A percentile compares a stretch with the other conserved stretches of the same genome.
These are phyloP conservation scores for Coelopa frigida DNA, from an alignment of 1,140 invertebrate species.

Conservation along the genomic window DNA sequence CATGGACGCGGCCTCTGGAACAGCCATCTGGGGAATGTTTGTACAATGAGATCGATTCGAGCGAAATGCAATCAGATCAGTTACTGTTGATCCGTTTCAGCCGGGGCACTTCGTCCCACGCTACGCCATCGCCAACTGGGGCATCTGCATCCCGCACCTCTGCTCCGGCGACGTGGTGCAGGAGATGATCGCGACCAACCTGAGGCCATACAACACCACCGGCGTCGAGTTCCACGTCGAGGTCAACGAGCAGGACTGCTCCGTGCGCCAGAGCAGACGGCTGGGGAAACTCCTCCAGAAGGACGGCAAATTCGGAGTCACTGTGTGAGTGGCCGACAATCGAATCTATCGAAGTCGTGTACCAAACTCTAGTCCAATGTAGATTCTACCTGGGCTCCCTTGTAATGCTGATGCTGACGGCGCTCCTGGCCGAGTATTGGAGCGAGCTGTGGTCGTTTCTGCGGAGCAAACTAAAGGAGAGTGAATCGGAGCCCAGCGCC, in stretches of 20 bases:
- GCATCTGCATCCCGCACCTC: conserved; percentile 56
- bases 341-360: no score
- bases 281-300: conserved; percentile 40
- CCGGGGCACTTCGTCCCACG: conserved; percentile 61
- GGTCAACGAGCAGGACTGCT: conserved; percentile 54
- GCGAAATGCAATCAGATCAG: background rate
- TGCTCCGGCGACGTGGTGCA: conserved; percentile 55
- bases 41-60: conserved; percentile 23
- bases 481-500: background rate
- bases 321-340: conserved; percentile 44
- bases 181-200: conserved; percentile 49
- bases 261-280: conserved; percentile 45
- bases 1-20: conserved; percentile 55
- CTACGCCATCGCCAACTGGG: conserved; percentile 62
- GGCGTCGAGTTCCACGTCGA: conserved; percentile 52
- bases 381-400: no score
- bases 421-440: no score
- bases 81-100: conserved; percentile 38
- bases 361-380: no score
- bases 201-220: conserved; percentile 52
- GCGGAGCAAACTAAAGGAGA: background rate
- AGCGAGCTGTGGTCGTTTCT: background rate
- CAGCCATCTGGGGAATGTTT: conserved; percentile 57
- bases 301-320: conserved; percentile 45
- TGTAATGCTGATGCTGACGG: no score